Conservation (phyloP, 2,113 vertebrate species). For the Sigmodon hispidus region DNA sequence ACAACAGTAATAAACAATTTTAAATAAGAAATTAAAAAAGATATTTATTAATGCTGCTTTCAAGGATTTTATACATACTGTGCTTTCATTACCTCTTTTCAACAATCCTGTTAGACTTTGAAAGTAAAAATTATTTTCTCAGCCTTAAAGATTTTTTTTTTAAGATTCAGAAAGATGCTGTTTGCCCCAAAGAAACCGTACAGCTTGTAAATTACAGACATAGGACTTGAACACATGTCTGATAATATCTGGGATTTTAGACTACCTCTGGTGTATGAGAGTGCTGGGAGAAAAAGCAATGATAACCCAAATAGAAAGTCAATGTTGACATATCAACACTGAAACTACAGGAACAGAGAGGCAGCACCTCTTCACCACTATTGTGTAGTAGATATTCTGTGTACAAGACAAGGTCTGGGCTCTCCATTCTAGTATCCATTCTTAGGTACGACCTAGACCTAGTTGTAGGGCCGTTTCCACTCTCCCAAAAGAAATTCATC, state of each 20-base stretch:
- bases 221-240: not conserved
- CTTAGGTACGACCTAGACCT: not conserved
- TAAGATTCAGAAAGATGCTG: conserved; percentile 26
- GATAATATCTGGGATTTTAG: not conserved
- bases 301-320: not conserved
- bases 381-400: not conserved
- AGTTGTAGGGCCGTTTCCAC: not conserved
- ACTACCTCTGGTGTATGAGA: not conserved
- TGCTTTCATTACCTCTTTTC: not conserved
- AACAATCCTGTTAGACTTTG: not conserved
- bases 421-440: not conserved
- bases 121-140: conserved; percentile 25
- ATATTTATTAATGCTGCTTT: not conserved
- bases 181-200: conserved; percentile 23
- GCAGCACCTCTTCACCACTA: not conserved
- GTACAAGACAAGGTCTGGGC: not conserved
- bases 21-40: not conserved
- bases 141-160: not conserved
- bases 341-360: too few relatives aligned
- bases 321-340: not conserved
- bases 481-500: conserved; percentile 29
- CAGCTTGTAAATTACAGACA: not conserved
- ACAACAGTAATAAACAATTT: not conserved
- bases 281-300: not conserved
- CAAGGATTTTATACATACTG: not conserved